Evolutionary conservation across 2,888 invertebrate genomes (phyloP).

Genomic region (Scaptomyza caliginosa): DNA sequence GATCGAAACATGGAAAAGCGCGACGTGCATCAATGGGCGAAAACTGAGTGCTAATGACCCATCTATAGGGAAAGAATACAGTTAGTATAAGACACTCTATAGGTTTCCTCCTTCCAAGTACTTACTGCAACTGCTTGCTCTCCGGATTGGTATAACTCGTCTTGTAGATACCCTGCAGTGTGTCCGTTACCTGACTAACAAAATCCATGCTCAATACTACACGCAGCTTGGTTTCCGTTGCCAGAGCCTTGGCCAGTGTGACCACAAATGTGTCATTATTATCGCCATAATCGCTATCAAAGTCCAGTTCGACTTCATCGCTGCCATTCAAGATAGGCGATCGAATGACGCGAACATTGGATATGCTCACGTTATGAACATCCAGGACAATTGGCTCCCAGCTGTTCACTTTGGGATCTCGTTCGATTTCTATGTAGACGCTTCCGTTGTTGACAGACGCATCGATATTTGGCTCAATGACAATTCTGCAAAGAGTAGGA

Average conservation of each 20-base stretch:
- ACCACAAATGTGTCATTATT: slow-evolving; percentile 81
- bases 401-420: slow-evolving; percentile 74
- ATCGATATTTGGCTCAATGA: slow-evolving; percentile 82
- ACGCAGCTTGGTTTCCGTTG: slow-evolving; percentile 57
- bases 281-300: slow-evolving; percentile 81
- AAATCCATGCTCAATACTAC: slow-evolving; percentile 85
- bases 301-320: slow-evolving; percentile 78
- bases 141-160: slow-evolving; percentile 84
- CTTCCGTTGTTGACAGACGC: slow-evolving; percentile 82
- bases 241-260: slow-evolving; percentile 66
- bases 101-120: not conserved
- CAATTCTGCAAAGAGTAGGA: slow-evolving; percentile 75
- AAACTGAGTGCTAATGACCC: slow-evolving; percentile 92
- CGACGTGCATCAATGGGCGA: slow-evolving; percentile 91
- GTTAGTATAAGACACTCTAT: not conserved
- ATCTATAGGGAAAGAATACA: slow-evolving; percentile 84
- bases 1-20: slow-evolving; percentile 95
- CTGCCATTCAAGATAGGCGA: slow-evolving; percentile 46
- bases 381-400: slow-evolving; percentile 83
- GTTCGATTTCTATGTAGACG: slow-evolving; percentile 78
- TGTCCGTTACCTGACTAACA: slow-evolving; percentile 85
- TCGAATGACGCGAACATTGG: slow-evolving; percentile 79
- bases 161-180: slow-evolving; percentile 86
- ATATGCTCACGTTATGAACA: slow-evolving; percentile 82
- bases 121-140: slow-evolving; percentile 83